Percentiles rank a stretch among this genome's conserved stretches.
phyloP scores from a whole-genome alignment of 2,888 invertebrate species.

The Homarus gammarus region DNA sequence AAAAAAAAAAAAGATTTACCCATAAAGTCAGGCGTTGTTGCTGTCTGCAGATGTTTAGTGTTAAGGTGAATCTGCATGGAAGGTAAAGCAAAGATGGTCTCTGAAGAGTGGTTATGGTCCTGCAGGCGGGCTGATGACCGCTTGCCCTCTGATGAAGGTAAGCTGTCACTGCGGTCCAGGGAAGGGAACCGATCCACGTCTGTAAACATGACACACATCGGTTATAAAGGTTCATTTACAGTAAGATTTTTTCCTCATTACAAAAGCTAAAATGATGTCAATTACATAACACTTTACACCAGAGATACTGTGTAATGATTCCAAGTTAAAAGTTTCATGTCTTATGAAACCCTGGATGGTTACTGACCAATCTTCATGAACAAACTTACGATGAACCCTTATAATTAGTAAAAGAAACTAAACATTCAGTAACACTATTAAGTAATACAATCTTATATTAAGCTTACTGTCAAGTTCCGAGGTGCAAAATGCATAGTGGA shows the following conservation, averaged over 20 bases:
- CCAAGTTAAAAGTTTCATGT: too few species aligned
- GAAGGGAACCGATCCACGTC: conserved; percentile 92
- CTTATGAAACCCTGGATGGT: too few species aligned
- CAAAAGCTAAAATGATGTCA: neutral
- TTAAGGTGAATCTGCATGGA: conserved; percentile 94
- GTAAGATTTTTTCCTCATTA: neutral
- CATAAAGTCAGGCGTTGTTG: conserved; percentile 85
- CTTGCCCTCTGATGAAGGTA: conserved; percentile 73
- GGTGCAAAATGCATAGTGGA: conserved; percentile 96
- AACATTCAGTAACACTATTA: neutral
- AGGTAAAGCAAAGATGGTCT: conserved; percentile 97
- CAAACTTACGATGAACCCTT: too few species aligned
- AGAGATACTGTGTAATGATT: too few species aligned
- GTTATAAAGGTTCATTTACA: too few species aligned
- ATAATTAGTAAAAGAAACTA: neutral
- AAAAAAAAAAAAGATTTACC: conserved; percentile 79
- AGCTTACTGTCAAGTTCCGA: conserved; percentile 89
- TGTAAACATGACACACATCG: too few species aligned
- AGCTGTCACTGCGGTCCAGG: conserved; percentile 83
- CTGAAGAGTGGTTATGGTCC: conserved; percentile 90
- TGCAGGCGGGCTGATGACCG: conserved; percentile 82
- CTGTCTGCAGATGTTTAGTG: conserved; percentile 93
- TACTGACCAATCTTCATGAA: too few species aligned
- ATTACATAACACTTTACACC: neutral
- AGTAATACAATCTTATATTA: too few species aligned